Conservation (phyloP, 1,140 invertebrate genomes). For the Drosophila sechellia region DNA sequence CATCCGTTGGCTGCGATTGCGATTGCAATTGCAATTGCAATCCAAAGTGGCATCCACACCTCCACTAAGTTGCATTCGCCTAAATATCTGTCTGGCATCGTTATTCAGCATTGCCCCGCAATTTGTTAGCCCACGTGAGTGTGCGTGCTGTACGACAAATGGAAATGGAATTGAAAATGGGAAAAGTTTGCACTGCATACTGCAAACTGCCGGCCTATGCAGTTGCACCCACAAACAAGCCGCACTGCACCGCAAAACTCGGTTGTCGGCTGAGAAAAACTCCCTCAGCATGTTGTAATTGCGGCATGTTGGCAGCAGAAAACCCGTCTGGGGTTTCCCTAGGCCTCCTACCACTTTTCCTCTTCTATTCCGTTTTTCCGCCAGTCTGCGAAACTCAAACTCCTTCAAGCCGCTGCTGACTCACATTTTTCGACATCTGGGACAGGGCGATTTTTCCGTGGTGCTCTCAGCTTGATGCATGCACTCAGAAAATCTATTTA, state of each 20-base stretch:
- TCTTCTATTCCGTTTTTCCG: neutral
- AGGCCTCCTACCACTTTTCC: neutral
- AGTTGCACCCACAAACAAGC: slow-evolving; percentile 29
- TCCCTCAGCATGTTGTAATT: slow-evolving; percentile 59
- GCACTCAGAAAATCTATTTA: neutral
- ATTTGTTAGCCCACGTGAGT: slow-evolving; percentile 31
- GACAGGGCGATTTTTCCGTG: slow-evolving; percentile 28
- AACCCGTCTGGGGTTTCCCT: slow-evolving; percentile 17
- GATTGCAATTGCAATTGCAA: slow-evolving; percentile 5
- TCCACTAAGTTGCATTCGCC: slow-evolving; percentile 4
- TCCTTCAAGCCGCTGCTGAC: slow-evolving; percentile 42
- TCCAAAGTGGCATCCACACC: slow-evolving; percentile 13
- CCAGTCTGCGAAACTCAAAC: slow-evolving; percentile 29
- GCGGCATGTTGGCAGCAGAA: slow-evolving; percentile 51
- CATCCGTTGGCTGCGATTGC: slow-evolving; percentile 26
- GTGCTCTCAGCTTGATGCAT: slow-evolving; percentile 5
- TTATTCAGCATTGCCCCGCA: slow-evolving; percentile 46
- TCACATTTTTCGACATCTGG: slow-evolving; percentile 48
- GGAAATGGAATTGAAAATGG: slow-evolving; percentile 33
- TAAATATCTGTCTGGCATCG: slow-evolving; percentile 37
- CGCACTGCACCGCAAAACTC: slow-evolving; percentile 22
- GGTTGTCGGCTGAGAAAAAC: slow-evolving; percentile 20
- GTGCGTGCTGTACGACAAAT: slow-evolving; percentile 9
- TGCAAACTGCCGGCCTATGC: neutral
- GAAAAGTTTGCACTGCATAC: slow-evolving; percentile 23